A percentile compares a stretch with the other conserved stretches of the same genome.
These are phyloP conservation scores for Coelopa frigida DNA, from an alignment of 1,140 invertebrate species.

Conservation along the genomic window DNA sequence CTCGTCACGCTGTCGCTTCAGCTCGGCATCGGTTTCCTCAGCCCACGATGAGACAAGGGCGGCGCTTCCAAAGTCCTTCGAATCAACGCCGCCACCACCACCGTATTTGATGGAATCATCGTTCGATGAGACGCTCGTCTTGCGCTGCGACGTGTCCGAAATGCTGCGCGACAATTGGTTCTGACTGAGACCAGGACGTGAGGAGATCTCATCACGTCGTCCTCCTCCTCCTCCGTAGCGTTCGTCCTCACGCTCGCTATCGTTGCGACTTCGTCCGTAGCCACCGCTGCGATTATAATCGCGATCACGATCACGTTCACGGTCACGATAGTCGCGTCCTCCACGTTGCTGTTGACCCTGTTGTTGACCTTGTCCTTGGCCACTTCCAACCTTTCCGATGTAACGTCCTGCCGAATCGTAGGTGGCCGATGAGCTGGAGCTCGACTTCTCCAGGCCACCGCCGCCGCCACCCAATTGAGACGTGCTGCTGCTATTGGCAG, in stretches of 20 bases:
- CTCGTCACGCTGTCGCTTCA: conserved; percentile 36
- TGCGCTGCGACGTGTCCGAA: conserved; percentile 42
- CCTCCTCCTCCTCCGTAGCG: conserved; percentile 13
- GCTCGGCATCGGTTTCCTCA: conserved; percentile 39
- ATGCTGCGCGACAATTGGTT: conserved; percentile 35
- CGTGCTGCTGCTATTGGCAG: conserved; percentile 15
- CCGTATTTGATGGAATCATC: conserved; percentile 24
- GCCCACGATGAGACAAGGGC: conserved; percentile 30
- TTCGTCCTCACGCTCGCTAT: conserved; percentile 33
- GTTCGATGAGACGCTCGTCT: conserved; percentile 39
- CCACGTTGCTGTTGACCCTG: conserved; percentile 9
- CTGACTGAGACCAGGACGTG: conserved; percentile 18
- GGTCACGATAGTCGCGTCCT: conserved; percentile 7
- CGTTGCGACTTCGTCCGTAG: conserved; percentile 36
- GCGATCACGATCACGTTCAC: conserved; percentile 37
- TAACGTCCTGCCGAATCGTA: conserved; percentile 47
- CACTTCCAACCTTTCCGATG: conserved; percentile 27
- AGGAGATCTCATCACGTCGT: conserved; percentile 19
- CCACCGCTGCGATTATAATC: conserved; percentile 22
- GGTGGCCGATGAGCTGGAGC: conserved; percentile 33
- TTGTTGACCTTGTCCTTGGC: conserved; percentile 1
- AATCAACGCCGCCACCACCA: conserved; percentile 6
- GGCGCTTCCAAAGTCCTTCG: conserved; percentile 11
- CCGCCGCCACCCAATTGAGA: too few relatives aligned
- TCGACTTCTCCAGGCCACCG: conserved; percentile 45